Evolutionary conservation across 2,113 vertebrate species (phyloP).

Genomic region (Sylvia atricapilla): DNA sequence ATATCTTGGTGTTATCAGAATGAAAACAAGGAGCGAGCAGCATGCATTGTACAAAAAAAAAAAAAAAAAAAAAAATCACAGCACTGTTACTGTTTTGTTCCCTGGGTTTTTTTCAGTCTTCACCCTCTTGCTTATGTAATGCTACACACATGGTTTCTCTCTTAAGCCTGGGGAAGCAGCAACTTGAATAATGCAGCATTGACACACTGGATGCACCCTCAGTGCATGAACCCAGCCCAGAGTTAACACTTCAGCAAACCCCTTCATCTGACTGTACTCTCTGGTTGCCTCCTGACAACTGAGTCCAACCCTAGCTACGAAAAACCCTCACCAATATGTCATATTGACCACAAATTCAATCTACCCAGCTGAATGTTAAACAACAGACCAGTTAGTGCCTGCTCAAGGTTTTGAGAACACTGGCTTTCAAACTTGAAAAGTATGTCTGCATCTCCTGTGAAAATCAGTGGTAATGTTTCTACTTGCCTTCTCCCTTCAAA

Average conservation of each 20-base stretch:
- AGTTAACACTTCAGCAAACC: not conserved
- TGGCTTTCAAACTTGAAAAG: not conserved
- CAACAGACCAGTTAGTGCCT: not conserved
- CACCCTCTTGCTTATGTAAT: not conserved
- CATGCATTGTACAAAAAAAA: not conserved
- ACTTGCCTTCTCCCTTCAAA: not conserved
- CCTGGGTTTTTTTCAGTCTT: not conserved
- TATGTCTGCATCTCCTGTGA: not conserved
- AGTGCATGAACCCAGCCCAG: not conserved
- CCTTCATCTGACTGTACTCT: not conserved
- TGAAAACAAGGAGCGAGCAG: constrained; percentile 24
- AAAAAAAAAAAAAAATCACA: not conserved
- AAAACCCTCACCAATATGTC: not conserved
- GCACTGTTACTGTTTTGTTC: not conserved
- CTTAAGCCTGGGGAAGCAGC: not conserved
- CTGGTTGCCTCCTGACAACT: not conserved
- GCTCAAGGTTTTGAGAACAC: not conserved
- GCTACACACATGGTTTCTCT: not conserved
- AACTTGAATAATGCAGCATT: not conserved
- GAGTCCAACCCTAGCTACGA: not conserved
- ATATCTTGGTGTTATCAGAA: constrained; percentile 31
- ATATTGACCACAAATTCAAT: not conserved
- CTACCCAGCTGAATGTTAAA: not conserved
- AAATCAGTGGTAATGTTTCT: not conserved
- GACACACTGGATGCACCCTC: not conserved